Evolutionary conservation across 2,888 invertebrate genomes (phyloP).

Genomic region (Apotomis betuletana): DNA sequence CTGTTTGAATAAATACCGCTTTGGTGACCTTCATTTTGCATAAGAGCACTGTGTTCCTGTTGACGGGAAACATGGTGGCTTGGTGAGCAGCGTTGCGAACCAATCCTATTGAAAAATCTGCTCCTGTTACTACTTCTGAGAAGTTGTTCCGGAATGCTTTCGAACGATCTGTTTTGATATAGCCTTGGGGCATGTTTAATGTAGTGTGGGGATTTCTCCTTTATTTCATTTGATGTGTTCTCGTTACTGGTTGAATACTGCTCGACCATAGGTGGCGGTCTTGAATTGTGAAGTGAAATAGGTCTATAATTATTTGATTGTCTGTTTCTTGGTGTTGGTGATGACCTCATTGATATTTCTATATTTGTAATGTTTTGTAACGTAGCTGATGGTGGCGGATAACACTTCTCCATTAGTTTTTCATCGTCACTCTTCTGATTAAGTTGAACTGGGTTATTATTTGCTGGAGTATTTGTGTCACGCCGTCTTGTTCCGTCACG

Average conservation of each 20-base stretch:
- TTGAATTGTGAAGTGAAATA: slow-evolving; percentile 73
- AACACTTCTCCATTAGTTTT: slow-evolving; percentile 74
- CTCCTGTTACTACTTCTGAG: slow-evolving; percentile 71
- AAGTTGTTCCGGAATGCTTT: slow-evolving; percentile 78
- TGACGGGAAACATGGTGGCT: slow-evolving; percentile 69
- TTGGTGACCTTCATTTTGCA: slow-evolving; percentile 61
- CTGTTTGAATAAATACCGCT: slow-evolving; percentile 67
- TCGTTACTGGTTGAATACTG: slow-evolving; percentile 64
- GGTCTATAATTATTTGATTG: slow-evolving; percentile 73
- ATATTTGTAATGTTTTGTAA: slow-evolving; percentile 80
- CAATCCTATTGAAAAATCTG: slow-evolving; percentile 76
- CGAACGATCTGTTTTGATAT: slow-evolving; percentile 78
- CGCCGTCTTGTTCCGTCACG: slow-evolving; percentile 56
- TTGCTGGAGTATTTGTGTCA: slow-evolving; percentile 68
- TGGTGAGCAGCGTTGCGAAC: slow-evolving; percentile 73
- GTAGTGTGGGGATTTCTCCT: slow-evolving; percentile 75
- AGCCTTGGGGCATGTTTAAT: slow-evolving; percentile 74
- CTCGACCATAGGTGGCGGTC: slow-evolving; percentile 60
- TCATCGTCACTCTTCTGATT: slow-evolving; percentile 82
- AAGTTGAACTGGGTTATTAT: slow-evolving; percentile 60
- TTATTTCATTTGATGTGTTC: slow-evolving; percentile 70
- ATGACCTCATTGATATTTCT: slow-evolving; percentile 75
- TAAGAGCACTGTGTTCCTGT: slow-evolving; percentile 61
- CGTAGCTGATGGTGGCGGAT: slow-evolving; percentile 69
- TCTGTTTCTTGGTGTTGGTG: slow-evolving; percentile 61